phyloP scores from a whole-genome alignment of 1,140 invertebrate species.

The Micrasema minimum region DNA sequence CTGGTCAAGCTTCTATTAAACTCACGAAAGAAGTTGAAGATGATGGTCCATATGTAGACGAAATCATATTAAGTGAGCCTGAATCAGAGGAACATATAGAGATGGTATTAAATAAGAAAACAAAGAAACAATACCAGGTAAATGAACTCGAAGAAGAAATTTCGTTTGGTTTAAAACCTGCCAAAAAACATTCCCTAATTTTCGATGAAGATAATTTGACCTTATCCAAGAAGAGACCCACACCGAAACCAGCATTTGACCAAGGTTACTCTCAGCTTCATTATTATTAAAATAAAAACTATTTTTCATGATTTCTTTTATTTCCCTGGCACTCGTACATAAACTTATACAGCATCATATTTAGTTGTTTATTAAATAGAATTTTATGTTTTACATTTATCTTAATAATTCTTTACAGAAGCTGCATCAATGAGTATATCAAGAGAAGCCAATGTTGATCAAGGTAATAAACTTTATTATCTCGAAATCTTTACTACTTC shows the following conservation, averaged over 20 bases:
- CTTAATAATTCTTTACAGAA: conserved; percentile 39
- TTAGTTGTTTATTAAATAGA: neutral
- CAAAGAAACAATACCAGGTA: conserved; percentile 65
- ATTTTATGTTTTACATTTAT: conserved; percentile 9
- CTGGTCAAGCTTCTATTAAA: conserved; percentile 75
- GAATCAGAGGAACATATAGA: conserved; percentile 66
- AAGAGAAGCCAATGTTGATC: conserved; percentile 48
- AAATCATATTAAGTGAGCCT: conserved; percentile 61
- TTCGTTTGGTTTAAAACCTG: conserved; percentile 66
- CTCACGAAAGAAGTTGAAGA: conserved; percentile 75
- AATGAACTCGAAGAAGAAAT: conserved; percentile 69
- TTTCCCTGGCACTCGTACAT: conserved; percentile 5
- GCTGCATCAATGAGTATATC: conserved; percentile 52
- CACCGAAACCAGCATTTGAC: conserved; percentile 69
- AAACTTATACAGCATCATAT: neutral
- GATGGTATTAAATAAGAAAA: conserved; percentile 66
- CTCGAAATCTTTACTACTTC: no score
- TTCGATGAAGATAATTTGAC: conserved; percentile 73
- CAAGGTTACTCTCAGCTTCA: conserved; percentile 68
- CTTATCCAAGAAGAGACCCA: conserved; percentile 72
- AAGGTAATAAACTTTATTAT: no score
- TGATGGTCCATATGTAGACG: conserved; percentile 64
- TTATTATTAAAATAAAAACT: conserved; percentile 14
- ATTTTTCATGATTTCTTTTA: conserved; percentile 18
- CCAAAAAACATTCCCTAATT: conserved; percentile 58